Percentiles rank a stretch among this genome's conserved stretches.
These are phyloP conservation scores for Tokudaia muenninki DNA, from an alignment of 2,797 vertebrate species.

Conservation along the genomic window DNA sequence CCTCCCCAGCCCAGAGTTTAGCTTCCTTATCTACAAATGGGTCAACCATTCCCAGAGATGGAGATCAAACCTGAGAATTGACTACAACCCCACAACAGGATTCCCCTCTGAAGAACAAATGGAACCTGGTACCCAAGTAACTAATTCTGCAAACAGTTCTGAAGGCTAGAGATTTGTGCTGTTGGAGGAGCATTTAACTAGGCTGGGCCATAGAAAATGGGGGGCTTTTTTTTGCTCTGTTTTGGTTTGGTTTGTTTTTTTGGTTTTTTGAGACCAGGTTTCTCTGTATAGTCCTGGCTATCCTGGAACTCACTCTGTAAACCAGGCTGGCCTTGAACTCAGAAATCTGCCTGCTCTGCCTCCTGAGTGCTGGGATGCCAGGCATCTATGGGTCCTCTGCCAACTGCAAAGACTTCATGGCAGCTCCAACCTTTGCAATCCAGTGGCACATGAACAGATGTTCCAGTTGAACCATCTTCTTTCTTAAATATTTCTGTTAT, in stretches of 20 bases:
- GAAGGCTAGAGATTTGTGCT: neutral
- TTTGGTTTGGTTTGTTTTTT: too few species aligned
- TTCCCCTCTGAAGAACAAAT: neutral
- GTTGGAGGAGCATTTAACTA: neutral
- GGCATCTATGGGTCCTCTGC: neutral
- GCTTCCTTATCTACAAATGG: neutral
- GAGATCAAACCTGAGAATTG: neutral
- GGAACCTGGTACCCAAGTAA: neutral
- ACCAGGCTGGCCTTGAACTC: too few species aligned
- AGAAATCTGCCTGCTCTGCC: too few species aligned
- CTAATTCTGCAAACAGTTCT: neutral
- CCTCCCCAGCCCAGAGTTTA: neutral
- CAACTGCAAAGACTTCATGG: neutral
- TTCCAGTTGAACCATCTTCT: neutral
- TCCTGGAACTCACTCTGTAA: too few species aligned
- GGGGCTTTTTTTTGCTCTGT: too few species aligned
- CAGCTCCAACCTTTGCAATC: neutral
- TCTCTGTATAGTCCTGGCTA: too few species aligned
- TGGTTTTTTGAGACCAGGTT: too few species aligned
- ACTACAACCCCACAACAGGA: neutral
- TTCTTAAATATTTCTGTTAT: neutral
- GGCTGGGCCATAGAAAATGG: neutral
- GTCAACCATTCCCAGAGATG: neutral
- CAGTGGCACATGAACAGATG: rapidly evolving
- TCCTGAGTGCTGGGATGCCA: too few species aligned